These are phyloP conservation scores for Daphoenositta chrysoptera DNA, from an alignment of 2,113 vertebrate genomes.

Conservation along the genomic window DNA sequence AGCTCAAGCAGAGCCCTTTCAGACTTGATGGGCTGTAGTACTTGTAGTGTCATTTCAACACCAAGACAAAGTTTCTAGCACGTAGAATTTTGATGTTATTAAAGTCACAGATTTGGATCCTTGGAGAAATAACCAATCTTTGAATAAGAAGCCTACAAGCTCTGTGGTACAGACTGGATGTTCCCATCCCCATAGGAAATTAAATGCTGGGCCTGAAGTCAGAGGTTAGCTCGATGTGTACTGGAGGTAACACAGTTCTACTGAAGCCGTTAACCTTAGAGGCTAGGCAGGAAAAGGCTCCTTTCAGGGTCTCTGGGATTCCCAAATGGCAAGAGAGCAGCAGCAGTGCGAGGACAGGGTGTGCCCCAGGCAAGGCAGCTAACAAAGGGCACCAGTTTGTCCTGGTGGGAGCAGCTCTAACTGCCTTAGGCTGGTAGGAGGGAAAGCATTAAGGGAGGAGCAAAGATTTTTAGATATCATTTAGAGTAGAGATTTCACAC, in stretches of 20 bases:
- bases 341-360: neutral
- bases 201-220: neutral
- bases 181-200: neutral
- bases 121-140: neutral
- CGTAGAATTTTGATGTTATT: neutral
- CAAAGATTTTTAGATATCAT: neutral
- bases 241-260: neutral
- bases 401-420: neutral
- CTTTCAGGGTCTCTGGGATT: neutral
- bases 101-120: neutral
- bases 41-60: neutral
- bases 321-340: neutral
- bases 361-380: neutral
- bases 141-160: neutral
- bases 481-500: neutral
- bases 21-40: neutral
- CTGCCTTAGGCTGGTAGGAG: neutral
- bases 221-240: neutral
- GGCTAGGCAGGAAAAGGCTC: neutral
- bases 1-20: neutral
- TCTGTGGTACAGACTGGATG: neutral
- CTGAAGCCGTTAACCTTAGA: neutral
- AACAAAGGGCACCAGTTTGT: constrained; percentile 47
- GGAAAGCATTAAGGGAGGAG: neutral
- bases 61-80: neutral